Percentiles rank a stretch among this genome's conserved stretches.
These are phyloP conservation scores for Lepeophtheirus nordmannii DNA, from an alignment of 2,888 invertebrate species.

Conservation along the genomic window DNA sequence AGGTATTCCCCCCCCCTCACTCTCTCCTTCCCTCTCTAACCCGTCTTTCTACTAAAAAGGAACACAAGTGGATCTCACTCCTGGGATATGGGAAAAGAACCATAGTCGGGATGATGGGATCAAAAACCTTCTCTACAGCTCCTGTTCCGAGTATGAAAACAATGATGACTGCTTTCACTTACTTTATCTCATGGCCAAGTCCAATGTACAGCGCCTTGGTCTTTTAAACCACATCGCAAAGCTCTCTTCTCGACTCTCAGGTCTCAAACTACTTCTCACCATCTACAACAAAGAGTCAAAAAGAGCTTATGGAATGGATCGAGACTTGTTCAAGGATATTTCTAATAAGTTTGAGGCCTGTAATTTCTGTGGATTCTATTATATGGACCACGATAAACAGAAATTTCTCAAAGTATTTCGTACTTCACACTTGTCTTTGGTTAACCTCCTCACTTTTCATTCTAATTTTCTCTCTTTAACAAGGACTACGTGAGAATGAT, in stretches of 20 bases:
- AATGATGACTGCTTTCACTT: neutral
- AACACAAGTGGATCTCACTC: neutral
- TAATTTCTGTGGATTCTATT: neutral
- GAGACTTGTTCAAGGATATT: neutral
- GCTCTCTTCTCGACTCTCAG: neutral
- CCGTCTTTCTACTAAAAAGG: neutral
- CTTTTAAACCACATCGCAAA: neutral
- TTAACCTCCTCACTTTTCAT: neutral
- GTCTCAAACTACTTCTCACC: neutral
- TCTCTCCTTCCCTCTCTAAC: neutral
- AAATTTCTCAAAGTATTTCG: neutral
- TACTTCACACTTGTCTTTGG: neutral
- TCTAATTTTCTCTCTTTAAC: neutral
- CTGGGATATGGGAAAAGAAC: neutral
- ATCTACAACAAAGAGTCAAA: neutral
- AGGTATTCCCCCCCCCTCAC: neutral
- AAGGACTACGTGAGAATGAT: slow-evolving; percentile 1
- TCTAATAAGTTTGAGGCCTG: neutral
- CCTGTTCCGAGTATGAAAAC: neutral
- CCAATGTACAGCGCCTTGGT: neutral
- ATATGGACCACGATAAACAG: neutral
- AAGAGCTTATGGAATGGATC: neutral
- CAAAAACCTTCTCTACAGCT: neutral
- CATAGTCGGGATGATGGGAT: neutral
- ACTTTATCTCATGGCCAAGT: neutral